Base-by-base conservation (phyloP, 2,113 vertebrate genomes). In the Bufo bufo region DNA sequence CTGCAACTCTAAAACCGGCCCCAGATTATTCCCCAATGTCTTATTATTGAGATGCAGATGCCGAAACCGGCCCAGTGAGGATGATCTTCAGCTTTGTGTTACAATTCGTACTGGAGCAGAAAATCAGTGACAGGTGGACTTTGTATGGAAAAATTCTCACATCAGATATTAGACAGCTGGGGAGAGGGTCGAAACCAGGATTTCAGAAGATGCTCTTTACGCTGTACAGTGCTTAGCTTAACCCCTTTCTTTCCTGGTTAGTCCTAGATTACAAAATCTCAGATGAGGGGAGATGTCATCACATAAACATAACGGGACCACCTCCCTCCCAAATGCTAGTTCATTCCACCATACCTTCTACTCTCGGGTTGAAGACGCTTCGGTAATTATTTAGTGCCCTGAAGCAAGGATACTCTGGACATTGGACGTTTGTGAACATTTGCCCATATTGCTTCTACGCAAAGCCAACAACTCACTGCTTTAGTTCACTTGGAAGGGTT, bases 1-100 rank as follows among this genome's bases (percentile, higher is more conserved):
- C 5, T 59, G 54, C 23, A 43, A 80, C n/a, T 3, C 54, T 9
- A 59, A 59, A 59, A 59, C 3, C 23, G 11, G 49, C n/a, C 82
- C 9, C 20, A 74, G 69, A 85, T 79, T 66, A 65, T 65, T 86
- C 85, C 59, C 75, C 59, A 63, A 65, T 11, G 74, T 33, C 85
- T 86, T 79, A 59, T 86, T 86, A 79, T 13, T 77, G 11, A 6
- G 47, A 66, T 49, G 20, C 84, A 61, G 33, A 61, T 63, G 63
- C 72, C 3, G 45, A 65, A 19, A 74, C 20, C n/a, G 19, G 13
- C 3, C 52, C 10, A 6, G 9, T 45, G 58, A 3, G 23, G 13
- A 45, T 58, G 83, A 45, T 23, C 16, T 8, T 47, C 10, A n/a
- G 23, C n/a, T 54, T 72, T 56, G 45, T 50, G 82, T 69, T 50